These are phyloP conservation scores for Emydura subglobosa DNA, from an alignment of 2,113 vertebrate species.

Conservation along the genomic window DNA sequence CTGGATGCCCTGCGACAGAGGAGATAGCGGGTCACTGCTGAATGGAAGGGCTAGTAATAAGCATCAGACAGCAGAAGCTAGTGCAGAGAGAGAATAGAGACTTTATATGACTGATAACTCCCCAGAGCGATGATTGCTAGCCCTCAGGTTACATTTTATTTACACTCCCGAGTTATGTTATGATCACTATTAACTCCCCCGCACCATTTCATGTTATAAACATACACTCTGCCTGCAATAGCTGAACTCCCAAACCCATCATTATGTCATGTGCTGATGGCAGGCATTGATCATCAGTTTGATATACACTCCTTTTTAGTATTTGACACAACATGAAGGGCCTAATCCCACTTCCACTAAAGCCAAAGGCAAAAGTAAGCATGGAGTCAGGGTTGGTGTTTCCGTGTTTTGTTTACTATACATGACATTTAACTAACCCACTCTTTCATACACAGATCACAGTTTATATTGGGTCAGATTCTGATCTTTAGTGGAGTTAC, in stretches of 20 bases:
- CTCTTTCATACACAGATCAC: not conserved
- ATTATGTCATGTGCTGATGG: not conserved
- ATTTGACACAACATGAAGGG: not conserved
- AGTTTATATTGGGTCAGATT: not conserved
- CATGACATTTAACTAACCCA: conserved; percentile 55
- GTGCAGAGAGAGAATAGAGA: not conserved
- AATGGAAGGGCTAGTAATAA: rapidly evolving
- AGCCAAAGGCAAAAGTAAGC: conserved; percentile 48
- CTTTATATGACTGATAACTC: not conserved
- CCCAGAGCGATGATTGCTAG: not conserved
- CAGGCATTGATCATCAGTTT: conserved; percentile 5
- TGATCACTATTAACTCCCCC: not conserved
- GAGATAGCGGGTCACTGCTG: rapidly evolving
- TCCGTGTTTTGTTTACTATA: conserved; percentile 4
- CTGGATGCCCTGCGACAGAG: not conserved
- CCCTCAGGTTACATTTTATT: not conserved
- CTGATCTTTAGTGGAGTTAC: not conserved
- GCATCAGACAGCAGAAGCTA: not conserved
- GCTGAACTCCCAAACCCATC: not conserved
- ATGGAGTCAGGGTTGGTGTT: conserved; percentile 12
- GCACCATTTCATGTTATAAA: conserved; percentile 22
- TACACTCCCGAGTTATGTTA: not conserved
- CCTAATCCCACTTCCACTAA: conserved; percentile 25
- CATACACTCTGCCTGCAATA: not conserved
- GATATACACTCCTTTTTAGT: conserved; percentile 19